These are phyloP conservation scores for Albula goreensis DNA, from an alignment of 2,113 vertebrate genomes.

Conservation along the genomic window DNA sequence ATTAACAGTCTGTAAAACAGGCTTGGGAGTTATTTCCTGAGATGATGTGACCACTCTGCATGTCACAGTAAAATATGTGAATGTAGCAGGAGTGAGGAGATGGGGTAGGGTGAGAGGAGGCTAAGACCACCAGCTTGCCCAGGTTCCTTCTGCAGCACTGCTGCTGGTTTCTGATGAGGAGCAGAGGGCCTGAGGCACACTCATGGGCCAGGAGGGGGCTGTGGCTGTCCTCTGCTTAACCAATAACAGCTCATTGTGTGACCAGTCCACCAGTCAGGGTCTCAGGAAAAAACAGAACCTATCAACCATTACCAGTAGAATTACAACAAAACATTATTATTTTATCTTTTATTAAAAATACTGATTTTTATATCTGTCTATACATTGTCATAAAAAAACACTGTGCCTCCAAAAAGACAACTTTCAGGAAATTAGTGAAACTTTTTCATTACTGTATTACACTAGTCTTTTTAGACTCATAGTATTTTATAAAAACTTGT, in stretches of 20 bases:
- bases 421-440: not conserved
- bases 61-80: not conserved
- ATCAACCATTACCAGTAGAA: not conserved
- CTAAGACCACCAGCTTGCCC: not conserved
- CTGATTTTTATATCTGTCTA: no score
- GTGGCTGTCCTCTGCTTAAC: not conserved
- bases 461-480: no score
- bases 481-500: no score
- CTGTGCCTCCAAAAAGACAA: no score
- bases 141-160: not conserved
- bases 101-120: not conserved
- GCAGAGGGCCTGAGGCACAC: not conserved
- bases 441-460: no score
- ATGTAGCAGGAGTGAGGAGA: not conserved
- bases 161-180: not conserved
- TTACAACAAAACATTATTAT: no score
- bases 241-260: not conserved
- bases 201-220: not conserved
- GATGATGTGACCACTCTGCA: constrained; percentile 50
- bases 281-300: not conserved
- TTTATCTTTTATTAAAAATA: no score
- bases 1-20: constrained; percentile 56
- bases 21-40: constrained; percentile 32
- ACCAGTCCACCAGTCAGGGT: not conserved
- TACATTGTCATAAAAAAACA: no score